Conservation (phyloP, 2,888 invertebrate species). For the Suillia variegata region DNA sequence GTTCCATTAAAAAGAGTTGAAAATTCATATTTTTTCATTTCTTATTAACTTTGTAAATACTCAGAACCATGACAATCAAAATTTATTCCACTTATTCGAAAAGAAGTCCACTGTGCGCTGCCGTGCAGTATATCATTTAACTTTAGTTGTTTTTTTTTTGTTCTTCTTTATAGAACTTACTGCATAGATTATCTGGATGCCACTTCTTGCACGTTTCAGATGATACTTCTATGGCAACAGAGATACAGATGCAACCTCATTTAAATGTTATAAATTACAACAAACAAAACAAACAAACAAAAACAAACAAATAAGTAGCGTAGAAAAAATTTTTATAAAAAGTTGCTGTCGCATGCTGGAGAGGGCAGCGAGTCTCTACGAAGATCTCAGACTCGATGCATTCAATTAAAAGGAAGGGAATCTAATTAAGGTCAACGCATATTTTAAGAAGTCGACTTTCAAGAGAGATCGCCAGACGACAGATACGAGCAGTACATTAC, state of each 20-base stretch:
- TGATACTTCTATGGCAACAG: neutral
- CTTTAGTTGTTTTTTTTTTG: neutral
- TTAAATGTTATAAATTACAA: constrained; percentile 18
- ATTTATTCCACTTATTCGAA: too few species aligned
- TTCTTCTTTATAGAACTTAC: too few species aligned
- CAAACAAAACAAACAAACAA: neutral
- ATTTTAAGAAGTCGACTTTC: constrained; percentile 9
- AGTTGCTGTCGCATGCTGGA: neutral
- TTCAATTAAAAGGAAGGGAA: constrained; percentile 35
- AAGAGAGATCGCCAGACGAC: neutral
- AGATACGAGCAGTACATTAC: neutral
- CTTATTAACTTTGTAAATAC: too few species aligned
- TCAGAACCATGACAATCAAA: neutral
- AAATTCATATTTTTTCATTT: too few species aligned
- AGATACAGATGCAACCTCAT: constrained; percentile 22
- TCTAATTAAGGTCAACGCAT: constrained; percentile 40
- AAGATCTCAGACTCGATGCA: constrained; percentile 8
- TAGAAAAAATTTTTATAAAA: too few species aligned
- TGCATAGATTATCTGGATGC: neutral
- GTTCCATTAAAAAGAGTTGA: too few species aligned
- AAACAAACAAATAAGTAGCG: too few species aligned
- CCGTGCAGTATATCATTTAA: neutral
- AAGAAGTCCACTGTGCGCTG: too few species aligned
- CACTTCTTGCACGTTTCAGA: too few species aligned
- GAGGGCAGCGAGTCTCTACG: neutral